Evolutionary conservation across 2,113 vertebrate species (phyloP).

Genomic region (Neofelis nebulosa): DNA sequence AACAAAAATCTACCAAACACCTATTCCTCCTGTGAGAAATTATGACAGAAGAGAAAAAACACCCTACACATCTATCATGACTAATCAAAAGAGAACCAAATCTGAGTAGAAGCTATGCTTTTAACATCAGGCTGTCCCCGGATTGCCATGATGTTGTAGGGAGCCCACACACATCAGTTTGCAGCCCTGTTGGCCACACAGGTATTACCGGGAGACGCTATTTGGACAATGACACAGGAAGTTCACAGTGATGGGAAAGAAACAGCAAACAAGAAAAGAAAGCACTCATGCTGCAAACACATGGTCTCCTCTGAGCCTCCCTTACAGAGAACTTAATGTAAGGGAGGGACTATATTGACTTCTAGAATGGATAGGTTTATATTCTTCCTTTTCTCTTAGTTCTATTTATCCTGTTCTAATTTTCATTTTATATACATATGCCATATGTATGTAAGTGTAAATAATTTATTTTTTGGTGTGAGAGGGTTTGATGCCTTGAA

Average conservation of each 20-base stretch:
- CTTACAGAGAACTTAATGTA: not conserved
- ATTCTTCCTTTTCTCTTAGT: not conserved
- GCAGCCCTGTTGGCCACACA: not conserved
- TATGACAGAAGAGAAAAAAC: not conserved
- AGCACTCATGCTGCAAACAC: not conserved
- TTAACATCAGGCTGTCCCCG: not conserved
- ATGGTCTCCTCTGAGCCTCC: not conserved
- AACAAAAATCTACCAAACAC: constrained; percentile 30
- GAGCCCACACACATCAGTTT: rapidly evolving
- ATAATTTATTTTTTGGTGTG: constrained; percentile 15
- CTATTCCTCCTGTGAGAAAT: not conserved
- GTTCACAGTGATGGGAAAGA: not conserved
- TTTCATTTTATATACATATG: not conserved
- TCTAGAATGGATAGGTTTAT: not conserved
- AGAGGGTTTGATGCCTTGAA: not conserved
- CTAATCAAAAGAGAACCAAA: not conserved
- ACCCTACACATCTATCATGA: not conserved
- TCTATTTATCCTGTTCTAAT: not conserved
- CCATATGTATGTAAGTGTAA: not conserved
- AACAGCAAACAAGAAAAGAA: not conserved
- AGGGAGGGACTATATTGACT: not conserved
- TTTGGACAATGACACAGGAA: not conserved
- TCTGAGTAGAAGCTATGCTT: not conserved
- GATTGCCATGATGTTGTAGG: not conserved
- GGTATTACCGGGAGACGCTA: not conserved